phyloP scores from a whole-genome alignment of 2,797 vertebrate species.

The Anas capensis region DNA sequence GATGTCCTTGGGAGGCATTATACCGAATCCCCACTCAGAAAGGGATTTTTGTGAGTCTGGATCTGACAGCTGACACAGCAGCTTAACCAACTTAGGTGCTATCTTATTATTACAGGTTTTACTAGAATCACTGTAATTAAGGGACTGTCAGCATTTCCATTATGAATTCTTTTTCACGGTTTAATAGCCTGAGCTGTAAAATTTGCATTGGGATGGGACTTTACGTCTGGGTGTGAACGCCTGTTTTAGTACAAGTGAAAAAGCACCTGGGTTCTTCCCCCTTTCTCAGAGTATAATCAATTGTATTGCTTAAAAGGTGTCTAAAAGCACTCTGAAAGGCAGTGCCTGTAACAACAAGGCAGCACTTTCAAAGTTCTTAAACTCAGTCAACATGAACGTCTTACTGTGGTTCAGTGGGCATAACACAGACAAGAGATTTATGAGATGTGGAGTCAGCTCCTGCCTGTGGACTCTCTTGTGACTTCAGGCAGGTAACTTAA shows the following conservation, averaged over 20 bases:
- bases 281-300: not conserved
- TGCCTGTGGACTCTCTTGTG: rapidly evolving
- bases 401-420: not conserved
- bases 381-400: not conserved
- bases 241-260: not conserved
- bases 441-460: not conserved
- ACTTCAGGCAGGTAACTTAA: not conserved
- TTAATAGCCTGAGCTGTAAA: conserved; percentile 13
- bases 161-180: not conserved
- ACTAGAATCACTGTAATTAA: conserved; percentile 25
- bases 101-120: conserved; percentile 30
- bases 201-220: not conserved
- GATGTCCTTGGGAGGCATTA: not conserved
- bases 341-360: not conserved
- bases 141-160: not conserved
- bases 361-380: not conserved
- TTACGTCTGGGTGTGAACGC: not conserved
- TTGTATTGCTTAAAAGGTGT: not conserved
- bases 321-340: not conserved
- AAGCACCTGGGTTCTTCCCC: not conserved
- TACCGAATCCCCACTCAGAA: not conserved
- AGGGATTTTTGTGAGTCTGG: not conserved
- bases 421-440: rapidly evolving
- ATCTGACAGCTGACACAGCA: not conserved
- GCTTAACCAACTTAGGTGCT: not conserved